Base-by-base conservation (phyloP, 1,140 invertebrate species). In the Scaptomyza montana region DNA sequence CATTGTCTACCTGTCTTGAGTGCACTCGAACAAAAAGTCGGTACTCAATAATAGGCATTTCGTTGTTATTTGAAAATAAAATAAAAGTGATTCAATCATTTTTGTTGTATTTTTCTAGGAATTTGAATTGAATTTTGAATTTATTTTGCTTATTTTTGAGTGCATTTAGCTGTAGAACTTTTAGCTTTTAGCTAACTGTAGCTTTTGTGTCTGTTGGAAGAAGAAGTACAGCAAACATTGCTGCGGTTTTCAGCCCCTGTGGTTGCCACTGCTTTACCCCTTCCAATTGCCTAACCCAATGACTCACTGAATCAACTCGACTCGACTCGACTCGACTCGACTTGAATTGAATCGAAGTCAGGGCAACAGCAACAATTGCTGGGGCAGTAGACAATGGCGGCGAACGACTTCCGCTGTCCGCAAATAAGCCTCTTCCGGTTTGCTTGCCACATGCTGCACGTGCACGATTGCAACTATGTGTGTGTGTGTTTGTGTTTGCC, bases 341-440 rank as follows among this genome's bases (percentile, higher is more conserved):
- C 39, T 2, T 8, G 39, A 10, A 10, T 2, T 68, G 61, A 70
- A 61, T 56, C 61, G 70, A 45, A 33, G 30, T 33, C 30, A 33
- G 5, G 30, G 30, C 30, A 33, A 33, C 30, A 33, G 7, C 30
- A 33, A 33, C 30, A 33, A 33, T 7, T 6, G 62, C 56, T 61
- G 30, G 13, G 10, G 21, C 46, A 2, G 8, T 12, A 64, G 41
- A 61, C 51, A 19, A 59, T 59, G 21, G 49, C 55, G 51, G n/a
- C 28, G 33, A 57, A 53, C 43, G 54, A 76, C 74, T 76, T 76
- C 74, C 74, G 74, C 53, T 63, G 63, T 50, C 59, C 70, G 72
- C 67, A 77, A 84, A 84, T 84, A 77, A 79, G 80, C 64, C 76
- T 73, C 80, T 84, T 84, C 80, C 80, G 80, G 79, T 66, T n/a